Percentiles rank a stretch among this genome's conserved stretches.
Conservation (phyloP, 2,888 invertebrate species). For the Agrotis ipsilon region DNA sequence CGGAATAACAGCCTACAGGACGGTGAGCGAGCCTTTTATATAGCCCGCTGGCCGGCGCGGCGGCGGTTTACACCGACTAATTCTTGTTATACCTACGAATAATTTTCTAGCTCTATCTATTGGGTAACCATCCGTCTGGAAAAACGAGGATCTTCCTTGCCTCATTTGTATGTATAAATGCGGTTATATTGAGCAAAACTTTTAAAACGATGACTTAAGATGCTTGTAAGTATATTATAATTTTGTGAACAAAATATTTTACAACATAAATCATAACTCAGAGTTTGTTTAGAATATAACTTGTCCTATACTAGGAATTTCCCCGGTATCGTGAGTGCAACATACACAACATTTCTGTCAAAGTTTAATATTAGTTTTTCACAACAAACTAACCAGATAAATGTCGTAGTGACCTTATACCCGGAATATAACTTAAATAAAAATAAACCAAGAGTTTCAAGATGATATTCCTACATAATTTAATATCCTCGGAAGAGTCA, state of each 20-base stretch:
- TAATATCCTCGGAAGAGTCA: slow-evolving; percentile 12
- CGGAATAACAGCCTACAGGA: slow-evolving; percentile 37
- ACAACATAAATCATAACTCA: too few relatives aligned
- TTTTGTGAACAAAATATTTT: background rate
- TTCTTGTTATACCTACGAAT: slow-evolving; percentile 52
- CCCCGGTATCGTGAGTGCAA: too few relatives aligned
- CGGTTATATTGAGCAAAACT: background rate
- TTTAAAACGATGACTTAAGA: background rate
- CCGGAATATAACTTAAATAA: background rate
- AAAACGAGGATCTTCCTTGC: background rate
- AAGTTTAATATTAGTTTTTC: too few relatives aligned
- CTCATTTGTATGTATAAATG: background rate
- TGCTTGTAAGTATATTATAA: background rate
- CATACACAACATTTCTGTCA: too few relatives aligned
- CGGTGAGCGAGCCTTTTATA: slow-evolving; percentile 31
- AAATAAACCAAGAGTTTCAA: slow-evolving; percentile 11
- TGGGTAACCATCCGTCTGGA: slow-evolving; percentile 25
- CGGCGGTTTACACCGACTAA: slow-evolving; percentile 53
- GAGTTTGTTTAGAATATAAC: too few relatives aligned
- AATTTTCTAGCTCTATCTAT: slow-evolving; percentile 38
- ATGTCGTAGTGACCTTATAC: background rate
- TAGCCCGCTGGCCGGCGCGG: slow-evolving; percentile 1
- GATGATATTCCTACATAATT: slow-evolving; percentile 19
- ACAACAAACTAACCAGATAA: background rate
- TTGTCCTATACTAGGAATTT: too few relatives aligned